Evolutionary conservation across 2,888 invertebrate genomes (phyloP), one percentile per base, ranked within the genome.

Genomic region (Papilio elwesi): DNA sequence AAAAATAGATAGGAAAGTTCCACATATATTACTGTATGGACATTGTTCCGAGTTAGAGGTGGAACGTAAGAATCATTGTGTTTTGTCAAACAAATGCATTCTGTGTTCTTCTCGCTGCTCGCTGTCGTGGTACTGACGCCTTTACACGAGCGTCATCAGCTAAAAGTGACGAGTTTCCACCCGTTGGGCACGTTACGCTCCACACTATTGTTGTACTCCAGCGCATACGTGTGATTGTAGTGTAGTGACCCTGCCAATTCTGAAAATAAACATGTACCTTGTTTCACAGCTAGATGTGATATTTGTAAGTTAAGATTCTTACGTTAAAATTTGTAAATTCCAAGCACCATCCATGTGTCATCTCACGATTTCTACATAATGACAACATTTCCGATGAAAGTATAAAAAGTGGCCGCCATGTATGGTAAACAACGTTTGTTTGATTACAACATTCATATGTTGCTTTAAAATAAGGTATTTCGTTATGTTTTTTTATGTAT

Each of bases 131-230:
- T 70, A 57, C 69, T 73, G 65, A 51, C 47, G 59, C 80, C 83
- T 78, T 80, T 81, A 81, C 80, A 77, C 75, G 70, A 74, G 68
- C 73, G 74, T 81, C 85, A 85, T 85, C 83, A 81, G 79, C 81
- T 81, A 82, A 81, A 76, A 80, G 81, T 75, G 64, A 26, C 26
- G 26, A 75, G 79, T 84, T 87, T 87, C 87, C 85, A 80, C 79
- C 73, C 83, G 77, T 75, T 80, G 88, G 79, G 76, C 86, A 82
- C 85, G 82, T 90, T 90, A 85, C 89, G 70, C 38, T 55, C 63
- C 43, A 53, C 26, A 6, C 77, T 77, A 83, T 88, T 88, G 88
- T 88, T 75, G 16, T 63, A 74, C 65, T 78, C 80, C 71, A 74
- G 75, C 71, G 74, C 69, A 59, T 51, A 73, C 26, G 57, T 69